Conservation (phyloP, 2,888 invertebrate species). For the Chalcis sispes region DNA sequence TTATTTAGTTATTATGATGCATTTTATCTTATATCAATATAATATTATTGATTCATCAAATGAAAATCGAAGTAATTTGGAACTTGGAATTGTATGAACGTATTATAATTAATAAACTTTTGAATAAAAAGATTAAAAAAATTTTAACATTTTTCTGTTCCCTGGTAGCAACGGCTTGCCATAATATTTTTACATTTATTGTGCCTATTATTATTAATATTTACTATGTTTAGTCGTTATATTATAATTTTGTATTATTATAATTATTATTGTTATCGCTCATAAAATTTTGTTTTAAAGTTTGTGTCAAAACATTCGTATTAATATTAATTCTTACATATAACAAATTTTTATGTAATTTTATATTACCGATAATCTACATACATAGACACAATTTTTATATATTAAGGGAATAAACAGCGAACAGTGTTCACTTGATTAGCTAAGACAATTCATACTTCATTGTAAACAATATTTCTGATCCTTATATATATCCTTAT, state of each 20-base stretch:
- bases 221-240: slow-evolving; percentile 63
- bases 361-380: slow-evolving; percentile 11
- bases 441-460: slow-evolving; percentile 35
- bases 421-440: slow-evolving; percentile 27
- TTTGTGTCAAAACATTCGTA: slow-evolving; percentile 59
- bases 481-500: slow-evolving; percentile 23
- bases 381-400: background rate
- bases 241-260: slow-evolving; percentile 51
- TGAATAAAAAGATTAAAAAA: slow-evolving; percentile 63
- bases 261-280: slow-evolving; percentile 58
- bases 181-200: slow-evolving; percentile 71
- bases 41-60: slow-evolving; percentile 57
- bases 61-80: slow-evolving; percentile 59
- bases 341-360: slow-evolving; percentile 44
- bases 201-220: slow-evolving; percentile 74
- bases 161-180: slow-evolving; percentile 73
- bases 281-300: slow-evolving; percentile 50
- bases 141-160: slow-evolving; percentile 68
- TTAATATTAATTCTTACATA: slow-evolving; percentile 35
- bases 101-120: slow-evolving; percentile 69
- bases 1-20: slow-evolving; percentile 29
- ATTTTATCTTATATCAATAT: slow-evolving; percentile 36
- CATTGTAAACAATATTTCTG: slow-evolving; percentile 12
- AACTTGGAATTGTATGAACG: slow-evolving; percentile 64
- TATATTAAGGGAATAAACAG: slow-evolving; percentile 6